Evolutionary conservation across 2,888 invertebrate genomes (phyloP), one percentile per base, ranked within the genome.

Genomic region (Abrostola tripartita): DNA sequence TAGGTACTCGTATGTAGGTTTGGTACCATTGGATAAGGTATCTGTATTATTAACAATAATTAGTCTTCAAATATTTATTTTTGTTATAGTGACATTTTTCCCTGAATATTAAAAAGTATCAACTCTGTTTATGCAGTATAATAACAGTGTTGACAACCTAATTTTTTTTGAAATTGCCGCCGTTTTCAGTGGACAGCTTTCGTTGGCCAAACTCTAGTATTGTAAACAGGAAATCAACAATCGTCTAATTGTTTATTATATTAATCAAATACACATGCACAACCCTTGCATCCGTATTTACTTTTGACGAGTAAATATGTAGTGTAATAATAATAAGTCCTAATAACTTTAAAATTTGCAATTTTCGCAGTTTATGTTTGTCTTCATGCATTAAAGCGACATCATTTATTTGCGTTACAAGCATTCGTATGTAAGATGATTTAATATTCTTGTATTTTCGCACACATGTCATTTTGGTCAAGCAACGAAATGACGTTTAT

Each of bases 181-280:
- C n/a, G n/a, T n/a, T n/a, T n/a, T n/a, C n/a, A n/a, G n/a, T n/a
- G n/a, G n/a, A n/a, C n/a, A n/a, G n/a, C n/a, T n/a, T n/a, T n/a
- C n/a, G n/a, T n/a, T n/a, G n/a, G n/a, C n/a, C n/a, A n/a, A n/a
- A n/a, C n/a, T n/a, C n/a, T n/a, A 58, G n/a, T 35, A 37, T 35
- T 68, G 47, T 52, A 71, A 73, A 69, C 57, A 68, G 60, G 65
- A 68, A 73, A 55, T 52, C 50, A 73, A 73, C 49, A 68, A 65
- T 60, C 12, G 14, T 41, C 24, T 68, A 56, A 65, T 71, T 55
- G 49, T 61, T 40, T 61, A 72, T 50, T 49, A 58, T 24, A 24
- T 47, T 47, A 40, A 11, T 11, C 40, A 47, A 9, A 9, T 9
- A 44, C 14, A n/a, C 7, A 38, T 44, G 65, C 41, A 68, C 52